Evolutionary conservation across 2,888 invertebrate genomes (phyloP), one percentile per base, ranked within the genome.

Genomic region (Balanococcus diminutus): DNA sequence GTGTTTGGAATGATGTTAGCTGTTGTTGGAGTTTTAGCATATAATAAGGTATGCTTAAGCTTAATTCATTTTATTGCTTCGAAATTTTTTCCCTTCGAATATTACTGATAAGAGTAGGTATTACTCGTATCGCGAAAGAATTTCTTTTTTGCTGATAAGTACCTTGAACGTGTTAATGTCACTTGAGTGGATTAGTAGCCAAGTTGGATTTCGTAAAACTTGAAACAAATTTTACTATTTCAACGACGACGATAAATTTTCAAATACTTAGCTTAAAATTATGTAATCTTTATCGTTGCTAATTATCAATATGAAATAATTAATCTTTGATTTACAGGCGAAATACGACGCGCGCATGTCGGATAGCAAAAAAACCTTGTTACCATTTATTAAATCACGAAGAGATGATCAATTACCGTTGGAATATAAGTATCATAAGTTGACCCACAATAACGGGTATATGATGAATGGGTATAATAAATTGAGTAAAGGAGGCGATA

Each of bases 1-100:
- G 91, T 97, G 88, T 92, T 95, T 84, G 98, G 98, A 87, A 98
- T 98, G 98, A 91, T 94, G 87, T 90, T 96, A 88, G 98, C 98
- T 75, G 94, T 97, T 88, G 91, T 94, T 87, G 98, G 98, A 87
- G 98, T 98, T 87, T 92, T 98, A 75, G 93, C 93, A 88, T 98
- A 98, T 91, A 98, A 98, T 90, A 94, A 96, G 91, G 94, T 94
- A 90, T 89, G 89, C 36, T 22, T 4, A 6, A 56, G 9, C n/a
- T n/a, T n/a, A n/a, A n/a, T n/a, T n/a, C n/a, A n/a, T n/a, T n/a
- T n/a, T n/a, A n/a, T n/a, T n/a, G n/a, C n/a, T 56, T 22, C 11
- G 22, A 9, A 22, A 56, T 11, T 22, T 22, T 19, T 56, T 8
- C 8, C 22, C 3, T n/a, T n/a, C n/a, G n/a, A n/a, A n/a, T n/a